Base-by-base conservation (phyloP, 2,888 invertebrate species). In the Mongoloraphidia duomilia region DNA sequence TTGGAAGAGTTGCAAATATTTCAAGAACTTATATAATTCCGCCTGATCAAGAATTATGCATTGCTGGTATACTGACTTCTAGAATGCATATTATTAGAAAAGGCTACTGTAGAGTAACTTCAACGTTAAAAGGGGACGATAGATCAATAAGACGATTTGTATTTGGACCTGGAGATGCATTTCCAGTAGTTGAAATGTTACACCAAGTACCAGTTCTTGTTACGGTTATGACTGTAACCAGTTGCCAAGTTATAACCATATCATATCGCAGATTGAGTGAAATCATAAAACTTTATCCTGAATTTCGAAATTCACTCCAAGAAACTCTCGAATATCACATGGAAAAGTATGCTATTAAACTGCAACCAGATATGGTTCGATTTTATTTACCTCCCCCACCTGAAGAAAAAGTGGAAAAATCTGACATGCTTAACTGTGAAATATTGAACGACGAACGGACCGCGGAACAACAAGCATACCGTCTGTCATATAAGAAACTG, bases 211-310 rank as follows among this genome's bases (percentile, higher is more conserved):
- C 49, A 13, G 46, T 49, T 13, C 45, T 53, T 9, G 46, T 51
- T 8, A 42, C 41, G n/a, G 50, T 55, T 12, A 44, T 40, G 9
- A 50, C 52, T 9, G 37, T 50, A 10, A 56, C 57, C 3, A 49
- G 52, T n/a, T 56, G 55, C 9, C 54, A 55, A 47, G 39, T 56
- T 6, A 47, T 54, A 38, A 50, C 46, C 38, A 50, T 57, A 37
- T 40, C 46, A 2, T 51, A 52, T 36, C n/a, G 37, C 6, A 43
- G 48, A 12, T 33, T 55, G 10, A 13, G 51, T 9, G 46, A 49
- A 9, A 49, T 51, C 12, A 43, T 57, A 13, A 14, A 52, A 34
- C 44, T 36, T 10, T 44, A 50, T 17, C 44, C 39, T 3, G 11
- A 1, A 2, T 11, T 51, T 8, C 40, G 44, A 34, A 44, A 46